phyloP scores from a whole-genome alignment of 2,888 invertebrate genomes.

The Magallana nippona region DNA sequence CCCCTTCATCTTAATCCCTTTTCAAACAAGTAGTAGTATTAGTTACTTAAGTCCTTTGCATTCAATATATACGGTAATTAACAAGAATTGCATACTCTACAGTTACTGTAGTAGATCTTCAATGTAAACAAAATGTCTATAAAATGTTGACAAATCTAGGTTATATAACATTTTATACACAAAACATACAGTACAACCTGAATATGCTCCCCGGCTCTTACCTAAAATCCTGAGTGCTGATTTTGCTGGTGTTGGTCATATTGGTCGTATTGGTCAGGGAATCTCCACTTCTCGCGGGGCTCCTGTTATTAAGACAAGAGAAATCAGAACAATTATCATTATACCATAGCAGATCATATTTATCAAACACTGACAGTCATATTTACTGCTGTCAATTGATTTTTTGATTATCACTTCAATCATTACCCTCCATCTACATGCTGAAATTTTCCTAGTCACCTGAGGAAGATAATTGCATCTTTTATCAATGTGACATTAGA shows the following conservation, averaged over 20 bases:
- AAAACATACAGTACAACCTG: background rate
- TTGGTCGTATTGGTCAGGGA: constrained; percentile 52
- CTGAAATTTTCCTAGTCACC: background rate
- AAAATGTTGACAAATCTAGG: no score
- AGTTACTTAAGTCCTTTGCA: no score
- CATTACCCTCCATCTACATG: background rate
- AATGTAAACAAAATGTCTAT: no score
- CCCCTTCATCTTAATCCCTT: no score
- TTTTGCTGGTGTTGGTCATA: constrained; percentile 57
- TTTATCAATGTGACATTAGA: background rate
- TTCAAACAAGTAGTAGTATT: no score
- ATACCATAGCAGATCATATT: background rate
- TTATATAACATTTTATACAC: no score
- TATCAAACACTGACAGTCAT: background rate
- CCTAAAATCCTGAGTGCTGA: constrained; percentile 79
- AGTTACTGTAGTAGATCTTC: no score
- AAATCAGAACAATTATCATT: background rate
- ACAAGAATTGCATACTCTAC: no score
- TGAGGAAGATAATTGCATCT: constrained; percentile 18
- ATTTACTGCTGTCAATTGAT: constrained; percentile 13
- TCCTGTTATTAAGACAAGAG: constrained; percentile 51
- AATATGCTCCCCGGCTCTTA: constrained; percentile 51
- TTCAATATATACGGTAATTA: no score
- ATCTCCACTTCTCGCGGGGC: constrained; percentile 59
- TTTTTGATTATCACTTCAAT: constrained; percentile 5